Evolutionary conservation across 1,140 invertebrate genomes (phyloP), one percentile per base, ranked within the genome.

Genomic region (Drosophila leontia): DNA sequence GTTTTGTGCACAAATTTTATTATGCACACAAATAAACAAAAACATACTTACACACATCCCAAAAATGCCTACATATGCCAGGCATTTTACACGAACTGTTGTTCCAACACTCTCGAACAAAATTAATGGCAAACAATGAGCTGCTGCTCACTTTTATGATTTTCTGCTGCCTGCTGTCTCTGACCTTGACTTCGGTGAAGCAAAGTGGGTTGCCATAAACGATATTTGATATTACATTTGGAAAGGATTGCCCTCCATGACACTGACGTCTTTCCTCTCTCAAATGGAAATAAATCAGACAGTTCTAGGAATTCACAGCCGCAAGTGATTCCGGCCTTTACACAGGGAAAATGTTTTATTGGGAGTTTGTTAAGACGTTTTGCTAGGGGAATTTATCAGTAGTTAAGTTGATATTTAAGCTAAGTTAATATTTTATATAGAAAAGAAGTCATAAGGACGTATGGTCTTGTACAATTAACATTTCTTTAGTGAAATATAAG

Each of bases 1-100:
- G 81, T 90, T 84, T 71, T 88, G 60, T 78, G 70, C 60, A 70
- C 85, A 84, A 75, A 84, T 84, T 88, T 88, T 88, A 88, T 88
- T 90, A 88, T 81, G 81, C 85, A 90, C 80, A 84, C 80, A 84
- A 75, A 82, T 80, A 68, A 51, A 85, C 63, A 83, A 50, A 70
- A 61, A 39, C 45, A 41, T 26, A 37, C 60, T 58, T 45, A 44
- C 51, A 76, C 51, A 55, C 37, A 69, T 69, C 17, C 39, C 57
- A 8, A 62, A 48, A 65, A 70, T 53, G 51, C 63, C 51, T 82
- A 80, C 83, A 83, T 88, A 87, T 87, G 80, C 64, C 71, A 55
- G 76, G 63, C 63, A 83, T 87, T 88, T 80, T 51, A 76, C 47
- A 62, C 48, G 60, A 55, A 44, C 77, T 65, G 41, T 41, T 41